Percentiles rank a stretch among this genome's conserved stretches.
Evolutionary conservation across 2,797 vertebrate genomes (phyloP).

Genomic region (Carapus acus): DNA sequence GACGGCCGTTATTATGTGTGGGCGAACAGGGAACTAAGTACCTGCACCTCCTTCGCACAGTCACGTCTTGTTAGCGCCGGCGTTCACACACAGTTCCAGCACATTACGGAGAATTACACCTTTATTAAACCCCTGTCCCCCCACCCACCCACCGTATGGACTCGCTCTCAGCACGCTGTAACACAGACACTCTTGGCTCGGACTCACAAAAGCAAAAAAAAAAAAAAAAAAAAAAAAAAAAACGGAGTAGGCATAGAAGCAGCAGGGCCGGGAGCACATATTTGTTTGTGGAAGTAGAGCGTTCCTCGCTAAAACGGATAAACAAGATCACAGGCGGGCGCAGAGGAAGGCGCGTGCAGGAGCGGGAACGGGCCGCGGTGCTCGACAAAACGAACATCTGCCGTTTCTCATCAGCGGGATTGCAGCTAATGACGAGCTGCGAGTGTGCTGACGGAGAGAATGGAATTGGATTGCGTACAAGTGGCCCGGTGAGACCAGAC

Average conservation of each 20-base stretch:
- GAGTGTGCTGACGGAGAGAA: constrained; percentile 68
- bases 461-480: constrained; percentile 69
- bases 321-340: constrained; percentile 46
- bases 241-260: constrained; percentile 1
- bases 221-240: background rate
- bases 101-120: constrained; percentile 22
- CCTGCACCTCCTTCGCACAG: constrained; percentile 36
- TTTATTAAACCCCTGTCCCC: constrained; percentile 24
- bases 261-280: constrained; percentile 8
- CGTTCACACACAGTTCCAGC: constrained; percentile 28
- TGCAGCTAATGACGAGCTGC: constrained; percentile 72
- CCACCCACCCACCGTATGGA: constrained; percentile 5
- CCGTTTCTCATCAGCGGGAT: constrained; percentile 71
- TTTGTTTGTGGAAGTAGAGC: constrained; percentile 39
- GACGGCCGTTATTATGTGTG: constrained; percentile 65
- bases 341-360: constrained; percentile 51
- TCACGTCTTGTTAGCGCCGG: constrained; percentile 34
- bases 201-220: constrained; percentile 5
- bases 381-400: constrained; percentile 72
- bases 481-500: constrained; percentile 63
- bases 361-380: constrained; percentile 48
- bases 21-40: constrained; percentile 59
- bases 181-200: constrained; percentile 13
- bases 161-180: constrained; percentile 1
- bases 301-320: constrained; percentile 27